Percentiles rank a stretch among this genome's conserved stretches.
Evolutionary conservation across 2,797 vertebrate species (phyloP).

Genomic region (Eurystomus glaucurus): DNA sequence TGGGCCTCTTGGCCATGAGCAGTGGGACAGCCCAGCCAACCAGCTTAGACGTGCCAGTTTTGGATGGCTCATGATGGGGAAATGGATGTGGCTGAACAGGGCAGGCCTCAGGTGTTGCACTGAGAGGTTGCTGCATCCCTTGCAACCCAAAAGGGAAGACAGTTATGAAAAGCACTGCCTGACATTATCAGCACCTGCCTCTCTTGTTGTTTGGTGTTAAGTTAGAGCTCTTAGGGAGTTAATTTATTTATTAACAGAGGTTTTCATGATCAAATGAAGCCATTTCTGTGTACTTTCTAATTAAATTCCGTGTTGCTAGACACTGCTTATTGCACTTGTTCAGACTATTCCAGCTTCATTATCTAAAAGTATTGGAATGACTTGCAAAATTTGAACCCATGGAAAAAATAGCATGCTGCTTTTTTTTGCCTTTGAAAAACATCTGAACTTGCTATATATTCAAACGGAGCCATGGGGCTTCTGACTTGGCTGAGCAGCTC

Average conservation of each 20-base stretch:
- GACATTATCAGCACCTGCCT: not conserved
- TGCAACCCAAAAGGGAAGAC: not conserved
- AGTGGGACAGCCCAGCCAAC: not conserved
- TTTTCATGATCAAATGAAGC: not conserved
- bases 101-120: not conserved
- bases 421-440: not conserved
- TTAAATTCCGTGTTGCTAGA: not conserved
- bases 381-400: not conserved
- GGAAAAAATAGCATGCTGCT: not conserved
- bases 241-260: not conserved
- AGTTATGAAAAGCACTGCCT: not conserved
- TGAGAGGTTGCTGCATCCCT: not conserved
- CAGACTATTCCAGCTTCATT: not conserved
- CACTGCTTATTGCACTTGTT: not conserved
- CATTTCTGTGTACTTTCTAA: not conserved
- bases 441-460: not conserved
- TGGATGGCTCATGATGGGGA: not conserved
- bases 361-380: not conserved
- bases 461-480: not conserved
- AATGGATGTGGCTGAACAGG: not conserved
- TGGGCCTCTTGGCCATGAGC: not conserved
- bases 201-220: not conserved
- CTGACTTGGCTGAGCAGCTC: slow-evolving; percentile 2
- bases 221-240: not conserved
- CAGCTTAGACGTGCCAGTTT: accelerated